Percentiles rank a stretch among this genome's conserved stretches.
phyloP scores from a whole-genome alignment of 2,113 vertebrate species.

The Aythya baeri region DNA sequence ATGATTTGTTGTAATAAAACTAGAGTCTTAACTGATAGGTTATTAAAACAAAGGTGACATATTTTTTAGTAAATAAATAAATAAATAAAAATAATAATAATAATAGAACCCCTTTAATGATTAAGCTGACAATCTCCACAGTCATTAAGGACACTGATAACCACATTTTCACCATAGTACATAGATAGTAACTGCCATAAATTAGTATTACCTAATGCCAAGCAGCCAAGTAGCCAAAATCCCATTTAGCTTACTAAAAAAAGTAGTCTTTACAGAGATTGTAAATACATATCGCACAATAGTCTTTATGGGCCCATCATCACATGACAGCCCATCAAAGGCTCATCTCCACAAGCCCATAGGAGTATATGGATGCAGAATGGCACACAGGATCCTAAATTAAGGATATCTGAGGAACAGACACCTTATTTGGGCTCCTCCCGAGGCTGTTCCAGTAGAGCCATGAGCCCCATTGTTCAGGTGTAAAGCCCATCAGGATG shows the following conservation, averaged over 20 bases:
- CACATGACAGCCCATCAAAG: not conserved
- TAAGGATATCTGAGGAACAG: not conserved
- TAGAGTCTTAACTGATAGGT: not conserved
- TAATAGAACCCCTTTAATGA: not conserved
- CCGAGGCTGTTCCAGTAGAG: not conserved
- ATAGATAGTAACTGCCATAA: not conserved
- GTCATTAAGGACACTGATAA: not conserved
- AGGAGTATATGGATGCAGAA: not conserved
- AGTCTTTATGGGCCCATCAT: fast-evolving
- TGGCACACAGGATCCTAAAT: not conserved
- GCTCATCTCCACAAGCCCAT: not conserved
- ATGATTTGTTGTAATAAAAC: constrained; percentile 3
- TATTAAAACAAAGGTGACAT: constrained; percentile 19
- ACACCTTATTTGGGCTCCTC: not conserved
- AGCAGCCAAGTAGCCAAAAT: constrained; percentile 5
- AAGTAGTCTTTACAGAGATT: not conserved
- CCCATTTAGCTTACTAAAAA: not conserved
- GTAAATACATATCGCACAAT: not conserved
- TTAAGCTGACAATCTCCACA: constrained; percentile 17
- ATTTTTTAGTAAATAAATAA: constrained; percentile 29
- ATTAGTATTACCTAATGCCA: constrained; percentile 34
- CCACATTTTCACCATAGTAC: not conserved
- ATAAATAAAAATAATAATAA: too few species aligned
- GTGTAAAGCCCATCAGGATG: not conserved
- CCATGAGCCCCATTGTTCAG: not conserved